Base-by-base conservation (phyloP, 2,113 vertebrate species). In the Paraplagusia blochii region DNA sequence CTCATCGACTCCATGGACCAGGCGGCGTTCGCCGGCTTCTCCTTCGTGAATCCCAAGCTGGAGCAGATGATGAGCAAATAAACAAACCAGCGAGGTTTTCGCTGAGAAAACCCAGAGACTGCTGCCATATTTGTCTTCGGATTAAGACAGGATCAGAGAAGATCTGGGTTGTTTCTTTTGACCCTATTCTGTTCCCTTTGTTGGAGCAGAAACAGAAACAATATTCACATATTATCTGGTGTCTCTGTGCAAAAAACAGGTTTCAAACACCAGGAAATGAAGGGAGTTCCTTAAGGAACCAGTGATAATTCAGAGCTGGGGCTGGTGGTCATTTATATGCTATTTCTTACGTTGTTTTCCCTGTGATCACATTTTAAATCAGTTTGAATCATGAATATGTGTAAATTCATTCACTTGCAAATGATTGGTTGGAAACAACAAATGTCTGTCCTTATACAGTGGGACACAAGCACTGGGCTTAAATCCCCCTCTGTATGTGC, bases 1-100 rank as follows among this genome's bases (percentile, higher is more conserved):
- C 90, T 99, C 53, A 94, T 99, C 0, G 96, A 97, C 72, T 96
- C 96, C 66, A 99, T 99, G 95, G 95, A 99, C 85, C 96, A 94
- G 76, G 39, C 85, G 0, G 92, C 92, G 0, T 99, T 99, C 8
- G 59, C 44, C 2, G 96, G 95, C 56, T 99, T 99, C 87, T 99
- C 96, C 53, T 99, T 98, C 9, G 73, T 94, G 80, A 98, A 98
- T 63, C 93, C 94, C 10, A 94, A 85, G 80, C 92, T 98, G 71
- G 93, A 98, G 40, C 68, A 66, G 11, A 58, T 96, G 53, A 63
- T 97, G 53, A 89, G 80, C 29, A 93, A 94, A 39, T 95, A 81
- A 91, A 62, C 53, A 15, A 16, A 14, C 4, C 9, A 16, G 48
- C 56, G 53, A 45, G 8, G 13, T n/a, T 40, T 48, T 5, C 47